Evolutionary conservation across 2,888 invertebrate genomes (phyloP).

Genomic region (Drosophila stalkeri): DNA sequence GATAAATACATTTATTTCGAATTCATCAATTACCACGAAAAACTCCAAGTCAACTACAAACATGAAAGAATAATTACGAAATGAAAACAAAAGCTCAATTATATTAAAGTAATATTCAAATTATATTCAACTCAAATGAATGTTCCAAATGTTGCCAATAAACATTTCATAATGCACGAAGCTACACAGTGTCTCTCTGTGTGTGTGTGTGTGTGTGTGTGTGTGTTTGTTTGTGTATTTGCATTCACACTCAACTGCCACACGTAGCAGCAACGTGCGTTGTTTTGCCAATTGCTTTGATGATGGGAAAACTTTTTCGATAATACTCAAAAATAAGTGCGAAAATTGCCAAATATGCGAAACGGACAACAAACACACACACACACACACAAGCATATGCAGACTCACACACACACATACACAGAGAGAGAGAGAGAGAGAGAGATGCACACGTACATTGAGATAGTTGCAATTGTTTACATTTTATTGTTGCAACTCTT

Average conservation of each 20-base stretch:
- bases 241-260: conserved; percentile 31
- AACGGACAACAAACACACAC: conserved; percentile 27
- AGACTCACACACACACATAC: not conserved
- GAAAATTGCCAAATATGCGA: conserved; percentile 71
- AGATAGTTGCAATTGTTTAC: conserved; percentile 21
- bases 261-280: conserved; percentile 68
- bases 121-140: conserved; percentile 7
- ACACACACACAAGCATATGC: conserved; percentile 7
- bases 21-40: no score
- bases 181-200: not conserved
- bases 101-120: not conserved
- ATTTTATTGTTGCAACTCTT: conserved; percentile 64
- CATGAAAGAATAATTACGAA: no score
- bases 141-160: conserved; percentile 34
- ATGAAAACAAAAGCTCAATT: not conserved
- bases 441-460: not conserved
- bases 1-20: no score
- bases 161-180: conserved; percentile 30
- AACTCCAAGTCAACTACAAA: no score
- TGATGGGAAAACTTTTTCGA: conserved; percentile 83
- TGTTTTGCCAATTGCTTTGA: conserved; percentile 73
- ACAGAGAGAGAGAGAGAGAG: no score
- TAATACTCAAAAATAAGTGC: conserved; percentile 83
- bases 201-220: conserved; percentile 8
- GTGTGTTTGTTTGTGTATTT: conserved; percentile 18